Conservation (phyloP, 2,113 vertebrate species). For the Illadopsis cleaveri region DNA sequence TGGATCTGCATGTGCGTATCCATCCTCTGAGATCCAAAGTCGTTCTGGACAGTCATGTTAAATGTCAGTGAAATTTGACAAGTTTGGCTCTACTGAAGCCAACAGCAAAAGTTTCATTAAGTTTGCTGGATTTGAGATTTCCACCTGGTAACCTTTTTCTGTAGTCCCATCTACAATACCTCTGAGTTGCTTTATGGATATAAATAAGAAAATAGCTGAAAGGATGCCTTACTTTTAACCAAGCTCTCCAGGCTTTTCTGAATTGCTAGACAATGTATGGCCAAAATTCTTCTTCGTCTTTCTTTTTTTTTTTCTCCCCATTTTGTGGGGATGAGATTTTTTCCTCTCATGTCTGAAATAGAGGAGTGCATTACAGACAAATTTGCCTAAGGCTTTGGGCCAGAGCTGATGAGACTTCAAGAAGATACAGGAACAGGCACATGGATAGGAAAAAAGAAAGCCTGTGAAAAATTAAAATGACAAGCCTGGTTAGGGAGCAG, state of each 20-base stretch:
- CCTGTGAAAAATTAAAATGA: constrained; percentile 72
- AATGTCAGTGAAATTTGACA: not conserved
- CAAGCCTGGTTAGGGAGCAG: constrained; percentile 63
- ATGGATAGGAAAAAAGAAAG: constrained; percentile 49
- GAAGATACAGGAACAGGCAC: constrained; percentile 52
- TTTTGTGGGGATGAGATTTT: constrained; percentile 1
- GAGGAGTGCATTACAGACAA: constrained; percentile 35
- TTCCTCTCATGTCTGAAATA: constrained; percentile 23
- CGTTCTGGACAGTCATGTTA: not conserved
- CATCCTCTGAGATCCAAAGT: not conserved
- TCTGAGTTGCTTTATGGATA: not conserved
- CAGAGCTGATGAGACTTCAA: constrained; percentile 61
- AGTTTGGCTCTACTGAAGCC: not conserved
- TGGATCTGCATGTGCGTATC: not conserved
- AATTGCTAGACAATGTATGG: not conserved
- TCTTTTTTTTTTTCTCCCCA: not conserved
- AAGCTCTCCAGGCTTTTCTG: not conserved
- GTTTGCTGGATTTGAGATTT: not conserved
- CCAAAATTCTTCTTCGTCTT: not conserved
- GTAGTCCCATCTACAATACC: not conserved
- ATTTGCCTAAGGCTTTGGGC: constrained; percentile 60
- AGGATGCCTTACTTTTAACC: not conserved
- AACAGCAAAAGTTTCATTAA: not conserved
- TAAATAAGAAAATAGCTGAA: not conserved
- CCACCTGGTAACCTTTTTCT: not conserved